Conservation (phyloP, 2,888 invertebrate genomes). For the Tenthredo notha region DNA sequence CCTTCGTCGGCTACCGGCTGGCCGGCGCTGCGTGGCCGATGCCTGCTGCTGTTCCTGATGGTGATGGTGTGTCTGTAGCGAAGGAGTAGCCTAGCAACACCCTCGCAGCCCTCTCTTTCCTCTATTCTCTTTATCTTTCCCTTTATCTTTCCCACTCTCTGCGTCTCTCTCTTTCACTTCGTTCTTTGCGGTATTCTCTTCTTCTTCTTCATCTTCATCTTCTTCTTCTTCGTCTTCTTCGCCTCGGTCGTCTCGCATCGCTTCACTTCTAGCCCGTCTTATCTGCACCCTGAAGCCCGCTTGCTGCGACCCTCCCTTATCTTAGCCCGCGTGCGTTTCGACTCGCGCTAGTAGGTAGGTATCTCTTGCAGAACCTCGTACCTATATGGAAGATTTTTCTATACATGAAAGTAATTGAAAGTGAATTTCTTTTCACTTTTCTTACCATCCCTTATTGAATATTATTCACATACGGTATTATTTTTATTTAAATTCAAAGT, state of each 20-base stretch:
- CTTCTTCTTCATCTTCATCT: background rate
- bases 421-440: background rate
- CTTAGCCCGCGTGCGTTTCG: constrained; percentile 33
- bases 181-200: background rate
- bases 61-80: constrained; percentile 20
- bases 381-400: background rate
- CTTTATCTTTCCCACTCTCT: background rate
- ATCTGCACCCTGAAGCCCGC: constrained; percentile 19
- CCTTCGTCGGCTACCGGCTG: constrained; percentile 9
- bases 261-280: constrained; percentile 22
- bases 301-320: constrained; percentile 24
- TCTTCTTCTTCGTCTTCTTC: background rate
- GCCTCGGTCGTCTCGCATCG: constrained; percentile 15
- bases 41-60: constrained; percentile 21
- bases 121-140: background rate
- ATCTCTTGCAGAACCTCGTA: background rate
- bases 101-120: constrained; percentile 66
- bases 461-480: background rate
- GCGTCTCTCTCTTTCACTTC: background rate
- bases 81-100: constrained; percentile 76
- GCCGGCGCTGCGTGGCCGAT: background rate
- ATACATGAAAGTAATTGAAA: constrained; percentile 19
- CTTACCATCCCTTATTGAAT: background rate
- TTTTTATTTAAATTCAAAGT: too few species aligned
- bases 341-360: background rate